Percentiles rank a stretch among this genome's conserved stretches.
These are phyloP conservation scores for Genyomyrus donnyi DNA, from an alignment of 2,113 vertebrate species.

Conservation along the genomic window DNA sequence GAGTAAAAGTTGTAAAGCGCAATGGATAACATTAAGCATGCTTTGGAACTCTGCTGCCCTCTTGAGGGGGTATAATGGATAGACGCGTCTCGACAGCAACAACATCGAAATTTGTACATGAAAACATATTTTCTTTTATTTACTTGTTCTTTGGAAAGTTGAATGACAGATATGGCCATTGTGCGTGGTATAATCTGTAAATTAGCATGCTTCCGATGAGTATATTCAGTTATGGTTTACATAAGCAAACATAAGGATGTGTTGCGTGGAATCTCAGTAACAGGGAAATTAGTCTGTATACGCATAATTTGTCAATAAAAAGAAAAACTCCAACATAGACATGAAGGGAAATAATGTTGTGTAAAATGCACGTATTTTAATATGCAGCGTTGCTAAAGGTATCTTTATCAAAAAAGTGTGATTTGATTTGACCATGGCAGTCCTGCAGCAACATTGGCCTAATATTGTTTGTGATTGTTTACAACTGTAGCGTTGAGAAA, in stretches of 20 bases:
- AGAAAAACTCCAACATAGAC: not conserved
- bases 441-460: slow-evolving; percentile 23
- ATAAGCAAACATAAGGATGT: not conserved
- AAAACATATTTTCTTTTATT: not conserved
- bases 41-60: slow-evolving; percentile 48
- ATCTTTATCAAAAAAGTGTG: not conserved
- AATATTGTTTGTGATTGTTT: slow-evolving; percentile 1
- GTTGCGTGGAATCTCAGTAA: not conserved
- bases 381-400: not conserved
- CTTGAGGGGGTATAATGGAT: slow-evolving; percentile 58
- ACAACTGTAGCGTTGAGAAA: slow-evolving; percentile 21
- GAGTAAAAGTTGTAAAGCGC: not conserved
- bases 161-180: not conserved
- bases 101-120: not conserved
- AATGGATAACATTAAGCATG: not conserved
- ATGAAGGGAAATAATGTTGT: not conserved
- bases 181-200: not conserved
- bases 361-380: not conserved
- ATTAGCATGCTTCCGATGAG: not conserved
- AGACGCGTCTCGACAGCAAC: slow-evolving; percentile 49
- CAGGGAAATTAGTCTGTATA: not conserved
- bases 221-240: not conserved
- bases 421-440: not conserved
- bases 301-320: not conserved
- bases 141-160: not conserved